Conservation (phyloP, 2,113 vertebrate genomes). For the Pelusios castaneus region DNA sequence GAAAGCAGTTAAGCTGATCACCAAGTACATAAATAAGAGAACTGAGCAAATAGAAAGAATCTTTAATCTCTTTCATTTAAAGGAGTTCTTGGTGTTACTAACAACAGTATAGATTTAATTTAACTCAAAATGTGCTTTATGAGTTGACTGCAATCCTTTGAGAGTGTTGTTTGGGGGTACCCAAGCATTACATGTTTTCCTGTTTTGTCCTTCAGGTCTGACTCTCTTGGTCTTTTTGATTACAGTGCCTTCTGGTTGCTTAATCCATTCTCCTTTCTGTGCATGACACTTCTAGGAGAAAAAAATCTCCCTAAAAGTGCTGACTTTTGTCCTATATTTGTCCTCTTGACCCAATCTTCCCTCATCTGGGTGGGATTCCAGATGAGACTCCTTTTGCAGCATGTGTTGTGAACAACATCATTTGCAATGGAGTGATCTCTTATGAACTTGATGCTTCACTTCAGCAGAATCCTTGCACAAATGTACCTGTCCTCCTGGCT, state of each 20-base stretch:
- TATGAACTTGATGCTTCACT: not conserved
- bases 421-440: slow-evolving; percentile 21
- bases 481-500: slow-evolving; percentile 28
- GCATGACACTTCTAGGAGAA: slow-evolving; percentile 1
- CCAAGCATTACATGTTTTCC: not conserved
- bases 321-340: not conserved
- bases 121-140: not conserved
- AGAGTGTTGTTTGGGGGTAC: not conserved
- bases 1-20: not conserved
- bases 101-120: not conserved
- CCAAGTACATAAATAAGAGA: not conserved
- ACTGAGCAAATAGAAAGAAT: not conserved
- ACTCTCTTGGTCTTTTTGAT: not conserved
- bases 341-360: not conserved
- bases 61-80: not conserved
- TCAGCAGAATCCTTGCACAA: slow-evolving; percentile 36
- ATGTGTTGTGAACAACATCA: not conserved
- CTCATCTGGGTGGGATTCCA: not conserved
- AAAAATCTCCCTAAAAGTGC: not conserved
- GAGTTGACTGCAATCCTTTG: not conserved
- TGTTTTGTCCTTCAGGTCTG: not conserved
- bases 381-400: not conserved
- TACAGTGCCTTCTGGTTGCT: not conserved
- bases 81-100: not conserved
- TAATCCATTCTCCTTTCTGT: slow-evolving; percentile 26